phyloP scores from a whole-genome alignment of 1,140 invertebrate genomes.

The Coptotermes formosanus region DNA sequence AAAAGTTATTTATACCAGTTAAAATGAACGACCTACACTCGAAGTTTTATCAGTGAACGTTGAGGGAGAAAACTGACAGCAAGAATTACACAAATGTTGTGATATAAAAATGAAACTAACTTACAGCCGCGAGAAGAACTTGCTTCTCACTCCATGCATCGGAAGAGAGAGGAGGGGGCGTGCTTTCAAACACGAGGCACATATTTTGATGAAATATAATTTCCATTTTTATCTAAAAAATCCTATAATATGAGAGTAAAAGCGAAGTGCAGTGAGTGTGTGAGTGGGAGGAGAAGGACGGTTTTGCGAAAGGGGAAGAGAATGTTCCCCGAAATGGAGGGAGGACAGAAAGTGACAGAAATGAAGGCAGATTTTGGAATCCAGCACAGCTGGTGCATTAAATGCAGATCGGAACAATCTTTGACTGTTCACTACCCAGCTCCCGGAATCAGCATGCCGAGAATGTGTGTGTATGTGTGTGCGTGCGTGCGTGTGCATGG shows the following conservation, averaged over 20 bases:
- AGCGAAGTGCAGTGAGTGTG: constrained; percentile 15
- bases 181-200: not conserved
- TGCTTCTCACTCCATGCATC: not conserved
- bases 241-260: constrained; percentile 17
- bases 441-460: not conserved
- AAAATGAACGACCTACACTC: not conserved
- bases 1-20: not conserved
- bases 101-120: constrained; percentile 17
- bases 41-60: not conserved
- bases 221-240: constrained; percentile 17
- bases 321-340: not conserved
- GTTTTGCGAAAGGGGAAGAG: not conserved
- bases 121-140: not conserved
- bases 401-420: constrained; percentile 10
- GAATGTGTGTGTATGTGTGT: not conserved
- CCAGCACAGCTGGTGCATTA: constrained; percentile 6
- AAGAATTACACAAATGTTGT: constrained; percentile 3
- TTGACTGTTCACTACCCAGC: not conserved
- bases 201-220: constrained; percentile 20
- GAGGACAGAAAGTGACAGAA: not conserved
- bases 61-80: not conserved
- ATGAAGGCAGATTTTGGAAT: constrained; percentile 18
- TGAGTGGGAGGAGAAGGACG: not conserved
- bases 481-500: no score
- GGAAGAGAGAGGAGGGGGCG: not conserved